Base-by-base conservation (phyloP, 2,113 vertebrate genomes). In the Oceanites oceanicus region DNA sequence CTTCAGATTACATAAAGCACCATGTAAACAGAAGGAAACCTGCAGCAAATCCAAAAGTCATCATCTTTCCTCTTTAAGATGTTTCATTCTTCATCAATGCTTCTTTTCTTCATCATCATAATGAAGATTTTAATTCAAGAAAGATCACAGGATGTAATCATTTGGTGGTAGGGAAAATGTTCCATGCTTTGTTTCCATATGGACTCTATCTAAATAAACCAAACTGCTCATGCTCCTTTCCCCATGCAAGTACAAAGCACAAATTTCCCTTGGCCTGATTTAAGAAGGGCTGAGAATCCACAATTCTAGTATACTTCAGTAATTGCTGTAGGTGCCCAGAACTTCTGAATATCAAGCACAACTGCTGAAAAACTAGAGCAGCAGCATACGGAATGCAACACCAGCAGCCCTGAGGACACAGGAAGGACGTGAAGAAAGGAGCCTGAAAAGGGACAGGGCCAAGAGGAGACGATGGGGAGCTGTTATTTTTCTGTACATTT, bases 241-340 rank as follows among this genome's bases (percentile, higher is more conserved):
- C 27, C 80, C 38, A 13, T 7, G 30, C 52, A 85, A 56, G 25
- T 5, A 8, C 49, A 30, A 49, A 36, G 56, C 55, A 11, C 15
- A 52, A 44, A 81, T 30, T 79, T 40, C 14, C 86, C 38, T 10
- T 73, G 75, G 47, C 44, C 70, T 23, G 32, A 53, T 61, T 73
- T 44, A 17, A 49, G 70, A 36, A 53, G 70, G 72, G 25, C 49
- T n/a, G 72, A 55, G 47, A 68, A 87, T 18, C 34, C 61, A 44
- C 66, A 36, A 0, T 12, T n/a, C 67, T 5, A n/a, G n/a, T 1
- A 5, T 3, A 16, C 21, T 14, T 61, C 44, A 34, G 66, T 7
- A 59, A n/a, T 0, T 34, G 52, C 71, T 87, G 83, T 4, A 45
- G 88, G 71, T 73, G 50, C 62, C 62, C 49, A 45, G 30, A 44